Base-by-base conservation (phyloP, 2,113 vertebrate species). In the Oncorhynchus kisutch region DNA sequence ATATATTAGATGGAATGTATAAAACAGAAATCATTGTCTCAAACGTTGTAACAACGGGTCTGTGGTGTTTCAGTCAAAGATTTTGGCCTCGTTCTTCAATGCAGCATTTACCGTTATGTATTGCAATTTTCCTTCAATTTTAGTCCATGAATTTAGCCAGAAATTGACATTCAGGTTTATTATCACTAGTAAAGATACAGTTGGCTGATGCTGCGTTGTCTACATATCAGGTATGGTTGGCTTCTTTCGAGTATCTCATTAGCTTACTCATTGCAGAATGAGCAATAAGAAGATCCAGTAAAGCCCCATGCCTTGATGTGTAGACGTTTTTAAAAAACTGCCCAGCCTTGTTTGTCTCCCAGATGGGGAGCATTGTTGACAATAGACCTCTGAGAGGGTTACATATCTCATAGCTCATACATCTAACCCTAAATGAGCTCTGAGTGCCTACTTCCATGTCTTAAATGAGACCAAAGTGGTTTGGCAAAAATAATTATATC, bases 91-190 rank as follows among this genome's bases (percentile, higher is more conserved):
- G 16, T 34, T 72, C 27, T 4, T 83, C 74, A 73, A 57, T 54
- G 65, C 66, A 72, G 74, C 78, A 64, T 72, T 71, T 73, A 8
- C 72, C n/a, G 79, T 82, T 68, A 31, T 54, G 29, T 39, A 25
- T 57, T 68, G 48, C 71, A 22, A 18, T 13, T 74, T 2, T 71
- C 72, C 20, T 57, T 73, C 69, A 18, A 29, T 31, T 34, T 75
- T n/a, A 73, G 85, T 70, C 67, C 67, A 20, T 31, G 8, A 34
- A 71, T 71, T 2, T 3, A 27, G 54, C 71, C 77, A 68, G 48
- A 6, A 24, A 73, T 75, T 31, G 54, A 64, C 2, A 77, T 81
- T 68, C 39, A 71, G 68, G 70, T 45, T 45, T 45, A 2, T 45
- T 45, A 11, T 45, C 39, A 12, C 48, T 64, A 45, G 73, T 45